Conservation (phyloP, 2,797 vertebrate genomes). For the Trichosurus vulpecula region DNA sequence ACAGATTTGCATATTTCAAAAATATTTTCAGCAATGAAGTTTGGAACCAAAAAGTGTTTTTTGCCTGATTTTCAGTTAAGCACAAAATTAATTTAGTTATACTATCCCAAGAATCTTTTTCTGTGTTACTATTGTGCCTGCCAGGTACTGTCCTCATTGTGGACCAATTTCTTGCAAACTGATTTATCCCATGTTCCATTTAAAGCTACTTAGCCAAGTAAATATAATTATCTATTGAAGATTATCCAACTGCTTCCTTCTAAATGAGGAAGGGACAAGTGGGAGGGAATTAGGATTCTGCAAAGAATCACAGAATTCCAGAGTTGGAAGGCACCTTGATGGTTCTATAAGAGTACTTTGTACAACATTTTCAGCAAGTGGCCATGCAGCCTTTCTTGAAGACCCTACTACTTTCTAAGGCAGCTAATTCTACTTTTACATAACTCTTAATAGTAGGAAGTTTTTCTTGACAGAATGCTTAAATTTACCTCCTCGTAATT, state of each 20-base stretch:
- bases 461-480: neutral
- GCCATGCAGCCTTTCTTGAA: neutral
- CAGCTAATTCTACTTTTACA: neutral
- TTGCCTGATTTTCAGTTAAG: slow-evolving; percentile 33
- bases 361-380: slow-evolving; percentile 17
- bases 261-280: neutral
- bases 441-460: neutral
- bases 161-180: neutral
- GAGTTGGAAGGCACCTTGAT: neutral
- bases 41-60: slow-evolving; percentile 21
- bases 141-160: neutral
- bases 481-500: neutral
- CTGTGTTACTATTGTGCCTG: neutral
- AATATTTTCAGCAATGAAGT: neutral
- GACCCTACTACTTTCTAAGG: neutral
- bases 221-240: neutral
- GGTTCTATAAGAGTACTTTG: neutral
- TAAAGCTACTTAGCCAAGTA: neutral
- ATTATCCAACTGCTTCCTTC: too few species aligned
- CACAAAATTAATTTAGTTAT: neutral
- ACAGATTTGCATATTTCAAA: neutral
- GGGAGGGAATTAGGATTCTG: neutral
- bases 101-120: neutral
- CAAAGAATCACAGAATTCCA: neutral
- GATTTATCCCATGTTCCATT: neutral